Base-by-base conservation (phyloP, 2,797 vertebrate species). In the Cichlasoma orientale region DNA sequence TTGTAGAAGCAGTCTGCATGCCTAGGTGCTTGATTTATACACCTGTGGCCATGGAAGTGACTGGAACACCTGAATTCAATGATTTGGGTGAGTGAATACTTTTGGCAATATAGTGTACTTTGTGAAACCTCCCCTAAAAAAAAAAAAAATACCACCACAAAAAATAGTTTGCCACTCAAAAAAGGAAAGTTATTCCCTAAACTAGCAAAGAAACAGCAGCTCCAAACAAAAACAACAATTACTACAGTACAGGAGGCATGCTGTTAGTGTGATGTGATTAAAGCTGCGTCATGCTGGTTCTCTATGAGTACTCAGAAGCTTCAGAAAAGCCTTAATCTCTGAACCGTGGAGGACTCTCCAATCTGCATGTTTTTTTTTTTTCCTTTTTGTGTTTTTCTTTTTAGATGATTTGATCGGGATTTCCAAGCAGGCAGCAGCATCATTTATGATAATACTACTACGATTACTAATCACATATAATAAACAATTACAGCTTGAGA, bases 211-310 rank as follows among this genome's bases (percentile, higher is more conserved):
- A 74, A 50, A 27, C 44, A 63, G 27, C 5, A 63, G 1, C 25
- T 75, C 19, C 25, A 33, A 47, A 56, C 73, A 58, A 61, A 21
- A 29, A 44, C 4, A 44, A 18, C 10, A 31, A 75, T 12, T 10
- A 63, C 13, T 16, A 13, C 47, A 78, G 50, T 71, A 25, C 53
- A 57, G 27, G 58, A 13, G 0, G 33, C 1, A 1, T 59, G 50
- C 66, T 31, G 44, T 36, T 72, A 25, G 80, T 5, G 3, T 9
- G 56, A 63, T 61, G 69, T 72, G 27, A 50, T 77, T 71, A 63
- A 70, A 66, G 71, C 71, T 70, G 69, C 56, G 53, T 59, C 75
- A 33, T 25, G 74, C 79, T 75, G 61, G 6, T 16, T 81, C 7
- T 74, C 38, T 2, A 0, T 8, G 7, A 72, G 12, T 36, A 31